Base-by-base conservation (phyloP, 2,797 vertebrate genomes). In the Enteromius trimaculatus region DNA sequence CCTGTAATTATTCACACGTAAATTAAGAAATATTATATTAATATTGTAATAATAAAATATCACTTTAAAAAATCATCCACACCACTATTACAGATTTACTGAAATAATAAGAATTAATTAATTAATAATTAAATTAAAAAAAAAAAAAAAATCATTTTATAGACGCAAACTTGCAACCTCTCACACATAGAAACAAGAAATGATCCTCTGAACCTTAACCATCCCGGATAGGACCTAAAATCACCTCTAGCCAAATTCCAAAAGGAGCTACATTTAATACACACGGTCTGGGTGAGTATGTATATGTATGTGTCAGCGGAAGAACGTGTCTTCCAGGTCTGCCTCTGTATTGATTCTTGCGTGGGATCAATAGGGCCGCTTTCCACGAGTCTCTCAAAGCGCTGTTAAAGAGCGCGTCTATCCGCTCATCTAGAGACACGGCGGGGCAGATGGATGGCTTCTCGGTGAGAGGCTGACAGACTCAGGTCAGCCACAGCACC, bases 311-410 rank as follows among this genome's bases (percentile, higher is more conserved):
- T 37, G 17, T 58, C 51, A 1, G 42, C 14, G 76, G 23, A 58
- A 37, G 64, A 53, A 70, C 17, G 69, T 55, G n/a, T 76, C 53
- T 84, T 80, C 77, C 79, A 34, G 39, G 23, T 77, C 55, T 80
- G 80, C 34, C 3, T 75, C 29, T 44, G n/a, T 55, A 85, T 83
- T 53, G 78, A 82, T 81, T 85, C 26, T 72, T 66, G 26, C 29
- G 17, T 8, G 3, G 53, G 44, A 68, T 81, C 84, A 74, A 87
- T 85, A 85, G 13, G 6, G 69, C 42, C 34, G 62, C 60, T 34
- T 82, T 85, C 70, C 60, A 49, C 11, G 68, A 66, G 69, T 80
- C 42, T 72, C 70, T 65, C 37, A 58, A 80, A 47, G 29, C 51
- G 3, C 71, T 64, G 62, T 66, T 77, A 62, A 72, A 72, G 62